Evolutionary conservation across 2,888 invertebrate species (phyloP), one percentile per base, ranked within the genome.

Genomic region (Frankliniella fusca): DNA sequence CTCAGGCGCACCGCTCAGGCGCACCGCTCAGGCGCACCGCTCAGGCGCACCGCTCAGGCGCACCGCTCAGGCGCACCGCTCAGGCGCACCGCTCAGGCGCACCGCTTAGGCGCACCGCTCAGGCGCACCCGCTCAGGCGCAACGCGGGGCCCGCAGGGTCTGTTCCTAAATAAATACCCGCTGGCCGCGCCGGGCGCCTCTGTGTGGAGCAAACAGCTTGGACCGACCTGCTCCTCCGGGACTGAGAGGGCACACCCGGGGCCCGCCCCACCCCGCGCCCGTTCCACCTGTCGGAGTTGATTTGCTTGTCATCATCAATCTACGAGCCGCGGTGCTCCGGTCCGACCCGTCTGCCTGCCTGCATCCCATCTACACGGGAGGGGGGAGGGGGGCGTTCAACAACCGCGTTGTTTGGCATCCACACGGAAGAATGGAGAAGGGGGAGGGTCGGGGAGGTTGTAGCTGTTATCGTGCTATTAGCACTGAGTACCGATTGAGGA

Each of bases 241-340:
- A 12, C 54, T 3, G 54, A 20, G 61, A 18, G 11, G 50, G 61
- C 61, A 61, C 18, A 61, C 12, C 38, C 2, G 38, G 38, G 38
- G 3, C 38, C 38, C 38, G 38, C 38, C 38, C 38, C 38, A 5
- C 38, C 38, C 38, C 38, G 15, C 54, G 70, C n/a, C 70, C 70
- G 70, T 76, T 76, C 70, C 70, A 76, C 70, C 70, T 76, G 70
- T 76, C 70, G 23, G 27, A 27, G 70, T 76, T 76, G 70, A 76
- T 76, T 76, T 76, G 70, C 70, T 76, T 76, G 70, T 76, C 70
- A 76, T 76, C 70, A 76, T 76, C 70, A 76, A 76, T 76, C 70
- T 23, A 9, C 54, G 0, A 0, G 54, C 54, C 18, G 54, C 54
- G 54, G 38, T 38, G 38, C 38, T 2, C 38, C 54, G 54, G 7